Conservation (phyloP, 2,113 vertebrate species). For the Triplophysa tibetana region DNA sequence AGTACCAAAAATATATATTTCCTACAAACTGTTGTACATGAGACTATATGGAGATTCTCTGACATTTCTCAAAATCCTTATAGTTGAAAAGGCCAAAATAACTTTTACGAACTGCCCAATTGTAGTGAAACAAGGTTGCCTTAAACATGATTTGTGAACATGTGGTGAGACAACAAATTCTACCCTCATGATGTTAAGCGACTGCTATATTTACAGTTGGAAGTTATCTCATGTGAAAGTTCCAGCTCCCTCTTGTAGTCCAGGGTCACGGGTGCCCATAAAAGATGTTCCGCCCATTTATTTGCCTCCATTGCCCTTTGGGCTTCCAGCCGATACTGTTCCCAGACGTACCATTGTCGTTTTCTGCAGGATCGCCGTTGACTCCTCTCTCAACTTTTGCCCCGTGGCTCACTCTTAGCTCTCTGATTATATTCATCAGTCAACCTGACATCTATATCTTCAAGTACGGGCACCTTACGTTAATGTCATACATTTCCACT, state of each 20-base stretch:
- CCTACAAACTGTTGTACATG: too few relatives aligned
- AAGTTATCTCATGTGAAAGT: slow-evolving; percentile 22
- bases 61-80: too few relatives aligned
- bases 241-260: neutral
- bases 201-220: slow-evolving; percentile 44
- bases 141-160: too few relatives aligned
- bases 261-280: slow-evolving; percentile 19
- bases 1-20: too few relatives aligned
- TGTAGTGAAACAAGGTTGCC: too few relatives aligned
- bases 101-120: too few relatives aligned
- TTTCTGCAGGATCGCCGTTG: slow-evolving; percentile 23
- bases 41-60: too few relatives aligned
- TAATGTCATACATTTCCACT: slow-evolving; percentile 36
- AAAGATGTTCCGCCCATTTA: neutral
- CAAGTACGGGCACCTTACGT: slow-evolving; percentile 13
- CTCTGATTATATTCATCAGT: slow-evolving; percentile 49
- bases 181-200: slow-evolving; percentile 21
- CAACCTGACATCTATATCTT: slow-evolving; percentile 16
- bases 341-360: slow-evolving; percentile 11
- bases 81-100: neutral
- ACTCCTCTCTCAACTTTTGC: slow-evolving; percentile 45
- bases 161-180: neutral
- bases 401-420: slow-evolving; percentile 16
- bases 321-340: slow-evolving; percentile 6
- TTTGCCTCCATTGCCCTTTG: slow-evolving; percentile 21